phyloP scores from a whole-genome alignment of 2,888 invertebrate species.

The Ormyrus thymus region DNA sequence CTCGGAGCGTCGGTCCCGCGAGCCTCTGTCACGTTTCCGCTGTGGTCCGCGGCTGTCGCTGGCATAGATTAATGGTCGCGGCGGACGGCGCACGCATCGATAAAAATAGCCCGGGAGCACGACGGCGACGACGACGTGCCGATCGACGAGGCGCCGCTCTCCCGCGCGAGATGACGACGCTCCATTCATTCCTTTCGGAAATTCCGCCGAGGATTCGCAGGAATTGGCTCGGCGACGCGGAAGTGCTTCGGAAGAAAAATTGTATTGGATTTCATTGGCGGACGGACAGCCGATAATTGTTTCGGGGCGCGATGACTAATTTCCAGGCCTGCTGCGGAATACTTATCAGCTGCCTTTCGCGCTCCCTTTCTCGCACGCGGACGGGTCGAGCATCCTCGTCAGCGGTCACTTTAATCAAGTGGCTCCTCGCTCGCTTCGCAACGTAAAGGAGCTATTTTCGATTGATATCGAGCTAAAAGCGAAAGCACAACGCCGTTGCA shows the following conservation, averaged over 20 bases:
- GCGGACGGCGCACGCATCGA: constrained; percentile 31
- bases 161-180: background rate
- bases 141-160: constrained; percentile 27
- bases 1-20: constrained; percentile 24
- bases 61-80: constrained; percentile 55
- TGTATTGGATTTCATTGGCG: background rate
- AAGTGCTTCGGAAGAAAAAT: background rate
- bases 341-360: too few relatives aligned
- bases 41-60: background rate
- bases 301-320: too few relatives aligned
- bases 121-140: constrained; percentile 11
- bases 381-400: too few relatives aligned
- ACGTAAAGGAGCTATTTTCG: too few relatives aligned
- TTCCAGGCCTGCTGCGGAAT: too few relatives aligned
- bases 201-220: constrained; percentile 30
- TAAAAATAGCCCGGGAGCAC: constrained; percentile 32
- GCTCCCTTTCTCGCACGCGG: too few relatives aligned
- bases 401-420: too few relatives aligned
- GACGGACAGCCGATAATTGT: too few relatives aligned
- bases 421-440: too few relatives aligned
- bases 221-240: constrained; percentile 1
- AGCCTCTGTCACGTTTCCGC: constrained; percentile 25
- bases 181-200: constrained; percentile 27
- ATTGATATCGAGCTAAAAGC: too few relatives aligned
- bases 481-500: too few relatives aligned